Conservation (phyloP, 1,140 invertebrate genomes). For the Bombus balteatus region DNA sequence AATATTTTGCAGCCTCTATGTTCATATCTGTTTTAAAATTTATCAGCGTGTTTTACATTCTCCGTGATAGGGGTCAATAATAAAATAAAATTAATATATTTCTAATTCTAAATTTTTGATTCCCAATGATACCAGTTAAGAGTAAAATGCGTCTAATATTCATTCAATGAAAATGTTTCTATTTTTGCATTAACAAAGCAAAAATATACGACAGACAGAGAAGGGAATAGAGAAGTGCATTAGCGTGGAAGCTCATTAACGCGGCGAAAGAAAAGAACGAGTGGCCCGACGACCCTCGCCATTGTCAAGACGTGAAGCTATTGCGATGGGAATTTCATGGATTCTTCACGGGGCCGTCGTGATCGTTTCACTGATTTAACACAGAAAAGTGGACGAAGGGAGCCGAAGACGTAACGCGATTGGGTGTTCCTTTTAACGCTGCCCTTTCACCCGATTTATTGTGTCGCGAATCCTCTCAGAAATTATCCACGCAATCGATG, state of each 20-base stretch:
- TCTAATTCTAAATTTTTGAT: neutral
- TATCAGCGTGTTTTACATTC: too few species aligned
- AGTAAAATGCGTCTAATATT: neutral
- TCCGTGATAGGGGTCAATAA: too few species aligned
- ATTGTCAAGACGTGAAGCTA: conserved; percentile 64
- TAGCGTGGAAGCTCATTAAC: conserved; percentile 65
- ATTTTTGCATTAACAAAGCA: neutral
- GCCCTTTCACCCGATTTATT: conserved; percentile 47
- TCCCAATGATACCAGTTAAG: neutral
- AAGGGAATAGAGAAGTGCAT: conserved; percentile 20
- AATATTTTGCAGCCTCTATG: too few species aligned
- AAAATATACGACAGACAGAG: neutral
- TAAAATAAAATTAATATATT: too few species aligned
- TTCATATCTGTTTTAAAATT: too few species aligned
- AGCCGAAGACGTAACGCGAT: conserved; percentile 46
- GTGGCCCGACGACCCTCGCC: conserved; percentile 56
- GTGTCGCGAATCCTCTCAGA: neutral
- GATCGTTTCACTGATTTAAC: conserved; percentile 69
- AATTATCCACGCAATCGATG: conserved; percentile 9
- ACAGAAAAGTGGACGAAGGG: conserved; percentile 21
- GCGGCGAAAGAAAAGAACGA: conserved; percentile 65
- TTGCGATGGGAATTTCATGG: conserved; percentile 70
- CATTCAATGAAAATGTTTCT: neutral
- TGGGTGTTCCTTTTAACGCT: conserved; percentile 60
- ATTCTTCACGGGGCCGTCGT: conserved; percentile 61